phyloP scores from a whole-genome alignment of 2,888 invertebrate species.

The Caenorhabditis doughertyi region DNA sequence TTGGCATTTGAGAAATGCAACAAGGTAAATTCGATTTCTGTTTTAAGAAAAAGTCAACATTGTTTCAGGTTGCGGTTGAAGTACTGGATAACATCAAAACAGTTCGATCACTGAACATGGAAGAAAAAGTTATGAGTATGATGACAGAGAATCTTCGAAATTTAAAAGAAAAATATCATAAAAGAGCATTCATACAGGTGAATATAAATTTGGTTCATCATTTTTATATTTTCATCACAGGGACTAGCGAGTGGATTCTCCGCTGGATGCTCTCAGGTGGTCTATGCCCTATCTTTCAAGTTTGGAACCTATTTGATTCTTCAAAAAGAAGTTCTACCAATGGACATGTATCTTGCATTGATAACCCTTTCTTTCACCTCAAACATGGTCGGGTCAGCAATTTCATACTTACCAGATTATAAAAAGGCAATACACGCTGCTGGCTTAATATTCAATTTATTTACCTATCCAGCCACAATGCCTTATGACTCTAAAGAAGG shows the following conservation, averaged over 20 bases:
- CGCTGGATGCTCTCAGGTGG: conserved; percentile 82
- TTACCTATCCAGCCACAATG: conserved; percentile 59
- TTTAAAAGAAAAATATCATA: conserved; percentile 14
- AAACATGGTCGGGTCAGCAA: conserved; percentile 83
- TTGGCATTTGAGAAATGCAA: conserved; percentile 55
- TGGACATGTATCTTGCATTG: conserved; percentile 45
- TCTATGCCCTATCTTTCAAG: conserved; percentile 83
- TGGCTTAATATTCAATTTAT: conserved; percentile 83
- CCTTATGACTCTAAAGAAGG: conserved; percentile 27
- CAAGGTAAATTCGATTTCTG: not conserved
- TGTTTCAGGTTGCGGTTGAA: conserved; percentile 83
- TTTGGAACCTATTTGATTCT: conserved; percentile 82
- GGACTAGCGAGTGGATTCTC: conserved; percentile 81
- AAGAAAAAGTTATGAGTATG: conserved; percentile 35
- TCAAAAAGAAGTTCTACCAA: conserved; percentile 44
- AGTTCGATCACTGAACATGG: conserved; percentile 83
- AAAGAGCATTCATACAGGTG: conserved; percentile 22
- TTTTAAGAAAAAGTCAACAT: too few species aligned
- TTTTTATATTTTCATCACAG: conserved; percentile 49
- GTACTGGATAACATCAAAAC: conserved; percentile 84
- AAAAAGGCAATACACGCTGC: conserved; percentile 81
- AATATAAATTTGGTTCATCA: too few species aligned
- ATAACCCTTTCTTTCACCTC: conserved; percentile 69
- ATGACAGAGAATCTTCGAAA: conserved; percentile 21
- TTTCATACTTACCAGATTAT: conserved; percentile 84